These are phyloP conservation scores for Apostichopus parvimensis DNA, from an alignment of 35 echinoderm and acorn worm genomes.

Conservation along the genomic window DNA sequence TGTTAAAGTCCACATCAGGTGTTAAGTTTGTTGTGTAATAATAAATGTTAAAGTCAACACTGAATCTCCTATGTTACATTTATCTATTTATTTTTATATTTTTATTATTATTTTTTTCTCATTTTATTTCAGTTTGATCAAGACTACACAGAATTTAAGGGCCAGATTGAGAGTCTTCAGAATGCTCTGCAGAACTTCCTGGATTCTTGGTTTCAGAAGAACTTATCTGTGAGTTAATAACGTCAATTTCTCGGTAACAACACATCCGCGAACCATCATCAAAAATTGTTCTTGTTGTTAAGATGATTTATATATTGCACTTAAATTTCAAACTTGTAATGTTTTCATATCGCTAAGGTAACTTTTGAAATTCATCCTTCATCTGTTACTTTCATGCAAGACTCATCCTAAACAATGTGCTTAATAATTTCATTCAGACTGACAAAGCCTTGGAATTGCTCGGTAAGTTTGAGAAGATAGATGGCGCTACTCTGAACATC, in stretches of 20 bases:
- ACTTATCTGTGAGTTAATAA: conserved; percentile 76
- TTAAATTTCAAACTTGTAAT: no score
- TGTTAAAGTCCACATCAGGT: no score
- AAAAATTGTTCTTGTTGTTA: background rate
- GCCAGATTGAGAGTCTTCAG: conserved; percentile 94
- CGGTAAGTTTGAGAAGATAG: conserved; percentile 95
- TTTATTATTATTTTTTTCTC: background rate
- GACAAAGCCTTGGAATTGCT: conserved; percentile 93
- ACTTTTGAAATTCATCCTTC: no score
- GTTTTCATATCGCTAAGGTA: no score
- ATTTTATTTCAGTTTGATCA: conserved; percentile 90
- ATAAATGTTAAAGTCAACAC: no score
- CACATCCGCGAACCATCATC: background rate
- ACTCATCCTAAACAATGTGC: background rate
- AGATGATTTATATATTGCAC: background rate
- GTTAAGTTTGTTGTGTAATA: no score
- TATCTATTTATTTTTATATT: background rate
- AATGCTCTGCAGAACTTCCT: conserved; percentile 89
- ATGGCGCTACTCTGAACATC: conserved; percentile 78
- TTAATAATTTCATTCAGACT: conserved; percentile 58
- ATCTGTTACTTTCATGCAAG: no score
- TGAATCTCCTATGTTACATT: no score
- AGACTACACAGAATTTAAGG: conserved; percentile 91
- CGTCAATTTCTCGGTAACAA: no score
- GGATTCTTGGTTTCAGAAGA: conserved; percentile 94